phyloP scores from a whole-genome alignment of 2,797 vertebrate species.

The Rallus crepitans region DNA sequence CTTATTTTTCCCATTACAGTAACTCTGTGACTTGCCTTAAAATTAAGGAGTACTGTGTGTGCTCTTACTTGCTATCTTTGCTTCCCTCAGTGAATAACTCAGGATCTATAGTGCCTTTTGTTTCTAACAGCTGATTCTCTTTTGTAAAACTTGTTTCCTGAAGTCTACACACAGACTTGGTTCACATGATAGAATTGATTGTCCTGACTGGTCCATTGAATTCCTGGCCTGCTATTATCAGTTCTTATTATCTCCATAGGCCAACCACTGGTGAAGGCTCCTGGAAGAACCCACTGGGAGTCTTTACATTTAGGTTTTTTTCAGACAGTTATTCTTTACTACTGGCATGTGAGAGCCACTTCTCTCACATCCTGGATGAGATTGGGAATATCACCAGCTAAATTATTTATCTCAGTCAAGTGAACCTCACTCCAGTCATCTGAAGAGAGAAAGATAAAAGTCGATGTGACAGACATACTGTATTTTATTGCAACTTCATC shows the following conservation, averaged over 20 bases:
- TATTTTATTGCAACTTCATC: not conserved
- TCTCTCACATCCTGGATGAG: not conserved
- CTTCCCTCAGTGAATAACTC: not conserved
- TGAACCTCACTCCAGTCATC: not conserved
- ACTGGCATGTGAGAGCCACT: not conserved
- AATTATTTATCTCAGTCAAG: not conserved
- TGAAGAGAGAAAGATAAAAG: not conserved
- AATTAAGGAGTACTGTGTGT: not conserved
- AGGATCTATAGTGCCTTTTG: not conserved
- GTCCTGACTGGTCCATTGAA: not conserved
- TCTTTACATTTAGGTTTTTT: not conserved
- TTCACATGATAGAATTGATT: not conserved
- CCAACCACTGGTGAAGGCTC: not conserved
- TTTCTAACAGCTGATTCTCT: not conserved
- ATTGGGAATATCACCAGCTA: not conserved
- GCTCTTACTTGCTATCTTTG: not conserved
- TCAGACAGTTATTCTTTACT: not conserved
- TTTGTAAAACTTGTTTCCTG: not conserved
- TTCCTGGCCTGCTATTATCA: not conserved
- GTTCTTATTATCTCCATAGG: not conserved
- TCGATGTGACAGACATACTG: fast-evolving
- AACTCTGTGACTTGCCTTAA: not conserved
- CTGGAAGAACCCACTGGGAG: not conserved
- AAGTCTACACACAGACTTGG: not conserved
- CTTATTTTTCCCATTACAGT: not conserved